Evolutionary conservation across 2,888 invertebrate species (phyloP), one percentile per base, ranked within the genome.

Genomic region (Leucania comma): DNA sequence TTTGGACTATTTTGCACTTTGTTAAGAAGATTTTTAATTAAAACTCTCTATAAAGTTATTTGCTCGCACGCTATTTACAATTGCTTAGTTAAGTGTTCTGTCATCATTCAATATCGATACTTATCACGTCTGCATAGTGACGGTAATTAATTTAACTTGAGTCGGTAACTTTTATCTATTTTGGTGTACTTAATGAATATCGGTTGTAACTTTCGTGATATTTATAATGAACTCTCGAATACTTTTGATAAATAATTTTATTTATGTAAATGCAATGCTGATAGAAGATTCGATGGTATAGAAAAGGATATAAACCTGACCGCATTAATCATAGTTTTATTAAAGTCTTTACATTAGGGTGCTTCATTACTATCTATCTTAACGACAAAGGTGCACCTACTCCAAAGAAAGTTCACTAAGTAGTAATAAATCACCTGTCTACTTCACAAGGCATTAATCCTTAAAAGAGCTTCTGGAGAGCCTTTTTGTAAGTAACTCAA

Each of bases 391-490:
- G 66, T 73, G 17, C 29, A 63, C 4, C 22, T 8, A 59, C 14
- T 32, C 32, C 22, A 22, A 48, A 26, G 17, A 74, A 68, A 38
- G 24, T 74, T 64, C 57, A 51, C 32, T 54, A 74, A 50, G 46
- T 68, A 42, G 59, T 57, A 59, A 75, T 72, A 74, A 82, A 83
- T 83, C 64, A 69, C 64, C 42, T 48, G 61, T 64, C 58, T 75
- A 53, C 54, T 38, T 60, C 29, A 54, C 29, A 56, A 54, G 63
- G 32, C 32, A 65, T 48, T 80, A 75, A 78, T 71, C 35, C 62
- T 54, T 57, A 54, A 76, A 70, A 67, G 20, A 72, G 22, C 60
- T 58, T 53, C 46, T 17, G 58, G 42, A 75, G 22, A 64, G 57
- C 56, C 67, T 54, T 63, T 72, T 77, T 42, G 35, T 58, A 64